Percentiles rank a stretch among this genome's conserved stretches.
phyloP scores from a whole-genome alignment of 2,113 vertebrate genomes.

The Rhabdomys dilectus region DNA sequence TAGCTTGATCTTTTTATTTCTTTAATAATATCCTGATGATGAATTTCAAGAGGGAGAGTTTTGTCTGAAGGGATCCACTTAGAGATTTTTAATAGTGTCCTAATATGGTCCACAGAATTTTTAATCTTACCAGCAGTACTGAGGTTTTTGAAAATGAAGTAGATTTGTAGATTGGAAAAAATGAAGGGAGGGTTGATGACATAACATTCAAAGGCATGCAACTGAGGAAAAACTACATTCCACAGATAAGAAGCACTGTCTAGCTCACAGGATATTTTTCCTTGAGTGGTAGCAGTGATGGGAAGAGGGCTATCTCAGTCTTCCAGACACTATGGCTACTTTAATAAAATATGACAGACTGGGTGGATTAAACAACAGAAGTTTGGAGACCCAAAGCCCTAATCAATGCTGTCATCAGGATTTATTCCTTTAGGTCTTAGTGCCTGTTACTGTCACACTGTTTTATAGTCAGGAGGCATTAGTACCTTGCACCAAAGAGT shows the following conservation, averaged over 20 bases:
- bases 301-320: no score
- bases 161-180: background rate
- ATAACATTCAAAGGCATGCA: background rate
- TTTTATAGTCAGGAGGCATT: slow-evolving; percentile 4
- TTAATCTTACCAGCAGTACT: background rate
- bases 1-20: background rate
- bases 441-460: background rate
- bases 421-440: background rate
- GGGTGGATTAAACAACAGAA: background rate
- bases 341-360: background rate
- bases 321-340: background rate
- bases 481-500: background rate
- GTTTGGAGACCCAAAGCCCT: background rate
- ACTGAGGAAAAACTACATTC: background rate
- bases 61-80: background rate
- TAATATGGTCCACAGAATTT: background rate
- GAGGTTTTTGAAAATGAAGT: background rate
- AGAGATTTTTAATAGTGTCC: background rate
- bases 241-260: no score
- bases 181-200: background rate
- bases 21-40: background rate
- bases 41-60: background rate
- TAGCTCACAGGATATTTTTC: background rate
- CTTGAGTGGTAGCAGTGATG: no score
- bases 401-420: background rate